Conservation (phyloP, 2,113 vertebrate species). For the Alethe castanea region DNA sequence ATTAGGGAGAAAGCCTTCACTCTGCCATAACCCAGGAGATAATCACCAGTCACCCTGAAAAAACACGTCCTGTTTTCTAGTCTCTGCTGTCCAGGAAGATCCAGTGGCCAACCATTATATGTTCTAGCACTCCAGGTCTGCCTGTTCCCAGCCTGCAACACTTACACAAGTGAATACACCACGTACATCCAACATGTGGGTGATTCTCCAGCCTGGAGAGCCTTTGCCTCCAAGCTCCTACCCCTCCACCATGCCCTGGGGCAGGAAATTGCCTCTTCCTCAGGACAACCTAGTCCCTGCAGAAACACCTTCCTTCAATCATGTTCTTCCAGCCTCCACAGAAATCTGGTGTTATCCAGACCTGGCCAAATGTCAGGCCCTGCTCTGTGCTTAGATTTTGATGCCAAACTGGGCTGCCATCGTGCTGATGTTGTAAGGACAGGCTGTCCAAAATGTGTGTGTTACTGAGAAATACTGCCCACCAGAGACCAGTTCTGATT, state of each 20-base stretch:
- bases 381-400: background rate
- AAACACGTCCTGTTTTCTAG: background rate
- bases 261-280: background rate
- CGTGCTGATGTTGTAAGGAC: background rate
- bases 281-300: background rate
- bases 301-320: background rate
- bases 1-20: conserved; percentile 2
- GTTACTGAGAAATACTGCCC: conserved; percentile 5
- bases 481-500: background rate
- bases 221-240: background rate
- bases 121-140: background rate
- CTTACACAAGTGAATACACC: background rate
- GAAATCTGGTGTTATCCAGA: background rate
- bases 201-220: background rate
- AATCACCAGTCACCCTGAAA: background rate
- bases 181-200: background rate
- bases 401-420: background rate
- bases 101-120: background rate
- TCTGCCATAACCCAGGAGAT: background rate
- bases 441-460: background rate
- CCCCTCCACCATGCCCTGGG: background rate
- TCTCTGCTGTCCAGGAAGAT: background rate
- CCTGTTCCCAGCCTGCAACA: background rate
- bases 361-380: background rate
- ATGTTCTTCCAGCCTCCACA: accelerated